A percentile compares a stretch with the other conserved stretches of the same genome.
Evolutionary conservation across 2,113 vertebrate species (phyloP).

Genomic region (Grallaria varia): DNA sequence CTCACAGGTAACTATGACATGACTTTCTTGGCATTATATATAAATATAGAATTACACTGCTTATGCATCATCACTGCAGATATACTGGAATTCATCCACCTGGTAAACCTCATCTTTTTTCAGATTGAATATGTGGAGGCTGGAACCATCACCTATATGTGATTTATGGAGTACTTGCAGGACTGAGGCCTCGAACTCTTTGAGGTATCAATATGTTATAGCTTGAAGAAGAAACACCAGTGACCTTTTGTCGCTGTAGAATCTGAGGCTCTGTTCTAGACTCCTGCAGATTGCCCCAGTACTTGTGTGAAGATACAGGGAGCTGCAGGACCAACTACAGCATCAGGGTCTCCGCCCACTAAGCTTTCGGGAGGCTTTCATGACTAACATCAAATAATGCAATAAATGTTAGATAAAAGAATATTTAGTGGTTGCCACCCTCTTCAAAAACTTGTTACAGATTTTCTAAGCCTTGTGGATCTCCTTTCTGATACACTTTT

Average conservation of each 20-base stretch:
- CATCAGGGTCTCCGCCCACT: not conserved
- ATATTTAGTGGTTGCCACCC: not conserved
- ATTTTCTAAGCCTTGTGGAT: not conserved
- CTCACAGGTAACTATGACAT: not conserved
- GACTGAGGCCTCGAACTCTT: not conserved
- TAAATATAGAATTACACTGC: not conserved
- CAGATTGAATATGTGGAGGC: not conserved
- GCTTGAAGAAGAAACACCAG: not conserved
- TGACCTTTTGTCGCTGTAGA: not conserved
- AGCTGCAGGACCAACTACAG: not conserved
- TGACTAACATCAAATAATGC: not conserved
- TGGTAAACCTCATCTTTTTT: not conserved
- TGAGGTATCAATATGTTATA: not conserved
- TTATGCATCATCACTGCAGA: not conserved
- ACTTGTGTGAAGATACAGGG: not conserved
- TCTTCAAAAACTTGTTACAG: not conserved
- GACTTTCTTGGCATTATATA: not conserved
- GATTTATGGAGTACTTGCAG: not conserved
- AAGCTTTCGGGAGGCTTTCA: not conserved
- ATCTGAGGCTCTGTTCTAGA: not conserved
- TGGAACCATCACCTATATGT: not conserved
- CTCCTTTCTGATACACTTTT: not conserved
- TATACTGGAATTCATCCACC: not conserved
- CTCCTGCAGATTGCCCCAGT: not conserved
- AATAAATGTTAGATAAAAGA: not conserved